phyloP scores from a whole-genome alignment of 2,888 invertebrate species.

The Keiferia lycopersicella region DNA sequence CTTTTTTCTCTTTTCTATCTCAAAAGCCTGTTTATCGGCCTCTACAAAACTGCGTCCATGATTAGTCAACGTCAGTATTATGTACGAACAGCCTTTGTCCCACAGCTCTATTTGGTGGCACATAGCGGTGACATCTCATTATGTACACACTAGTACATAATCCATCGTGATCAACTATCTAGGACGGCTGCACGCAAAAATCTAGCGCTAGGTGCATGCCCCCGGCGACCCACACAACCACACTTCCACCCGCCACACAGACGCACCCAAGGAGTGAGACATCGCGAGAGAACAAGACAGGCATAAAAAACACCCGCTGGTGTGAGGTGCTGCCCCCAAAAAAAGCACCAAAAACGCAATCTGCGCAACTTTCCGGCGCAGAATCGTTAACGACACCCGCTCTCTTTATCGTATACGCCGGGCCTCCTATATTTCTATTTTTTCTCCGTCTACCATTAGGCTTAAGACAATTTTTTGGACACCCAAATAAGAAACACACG shows the following conservation, averaged over 20 bases:
- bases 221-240: constrained; percentile 48
- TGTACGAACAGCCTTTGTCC: constrained; percentile 65
- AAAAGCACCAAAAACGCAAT: constrained; percentile 82
- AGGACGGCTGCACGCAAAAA: constrained; percentile 78
- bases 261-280: constrained; percentile 60
- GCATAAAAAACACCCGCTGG: constrained; percentile 77
- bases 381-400: constrained; percentile 82
- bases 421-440: constrained; percentile 82
- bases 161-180: constrained; percentile 63
- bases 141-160: constrained; percentile 61
- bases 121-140: constrained; percentile 76
- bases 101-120: constrained; percentile 68
- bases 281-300: constrained; percentile 76
- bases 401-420: constrained; percentile 80
- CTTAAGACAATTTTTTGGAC: constrained; percentile 62
- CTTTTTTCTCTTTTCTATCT: background rate
- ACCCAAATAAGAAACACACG: constrained; percentile 21
- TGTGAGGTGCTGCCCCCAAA: constrained; percentile 80
- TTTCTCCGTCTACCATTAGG: constrained; percentile 74
- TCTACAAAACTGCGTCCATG: constrained; percentile 51
- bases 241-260: constrained; percentile 44
- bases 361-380: constrained; percentile 83
- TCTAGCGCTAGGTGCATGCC: constrained; percentile 76
- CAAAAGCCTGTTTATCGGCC: constrained; percentile 17
- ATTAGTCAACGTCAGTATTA: constrained; percentile 68